A percentile compares a stretch with the other conserved stretches of the same genome.
phyloP scores from a whole-genome alignment of 2,888 invertebrate genomes.

The Andricus quercusramuli region DNA sequence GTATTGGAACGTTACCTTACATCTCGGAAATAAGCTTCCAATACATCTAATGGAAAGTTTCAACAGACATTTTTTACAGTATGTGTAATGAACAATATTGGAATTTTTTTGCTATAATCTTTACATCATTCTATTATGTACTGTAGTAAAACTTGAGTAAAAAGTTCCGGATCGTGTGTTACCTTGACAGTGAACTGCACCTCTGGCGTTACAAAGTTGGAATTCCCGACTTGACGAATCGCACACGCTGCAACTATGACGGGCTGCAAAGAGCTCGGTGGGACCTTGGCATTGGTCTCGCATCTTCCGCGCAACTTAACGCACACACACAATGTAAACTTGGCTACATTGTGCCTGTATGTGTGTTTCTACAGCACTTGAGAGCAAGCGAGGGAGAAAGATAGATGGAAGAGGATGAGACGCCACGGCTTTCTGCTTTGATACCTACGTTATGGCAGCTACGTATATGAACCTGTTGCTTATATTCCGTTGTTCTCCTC shows the following conservation, averaged over 20 bases:
- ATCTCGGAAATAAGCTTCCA: too few relatives aligned
- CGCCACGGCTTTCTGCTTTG: constrained; percentile 58
- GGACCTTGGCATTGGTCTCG: constrained; percentile 68
- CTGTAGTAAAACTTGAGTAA: neutral
- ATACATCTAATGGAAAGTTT: too few relatives aligned
- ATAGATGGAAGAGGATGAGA: constrained; percentile 49
- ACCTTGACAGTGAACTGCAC: neutral
- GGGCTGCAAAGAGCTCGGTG: constrained; percentile 54
- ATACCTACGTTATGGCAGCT: constrained; percentile 63
- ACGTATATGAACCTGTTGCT: constrained; percentile 73
- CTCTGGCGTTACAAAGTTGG: neutral
- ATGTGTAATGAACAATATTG: too few relatives aligned
- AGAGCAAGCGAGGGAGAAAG: constrained; percentile 50
- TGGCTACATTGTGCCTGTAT: constrained; percentile 44
- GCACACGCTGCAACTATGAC: constrained; percentile 41
- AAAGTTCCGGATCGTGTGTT: neutral
- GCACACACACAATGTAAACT: constrained; percentile 51
- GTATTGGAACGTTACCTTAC: too few relatives aligned
- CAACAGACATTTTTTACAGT: too few relatives aligned
- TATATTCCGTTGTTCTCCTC: constrained; percentile 65
- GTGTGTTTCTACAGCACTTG: constrained; percentile 45
- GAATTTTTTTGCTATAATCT: too few relatives aligned
- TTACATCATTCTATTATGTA: neutral
- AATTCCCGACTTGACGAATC: constrained; percentile 2
- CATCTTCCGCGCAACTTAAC: constrained; percentile 62